These are phyloP conservation scores for Carcinoscorpius rotundicauda DNA, from an alignment of 1,140 invertebrate genomes.

Conservation along the genomic window DNA sequence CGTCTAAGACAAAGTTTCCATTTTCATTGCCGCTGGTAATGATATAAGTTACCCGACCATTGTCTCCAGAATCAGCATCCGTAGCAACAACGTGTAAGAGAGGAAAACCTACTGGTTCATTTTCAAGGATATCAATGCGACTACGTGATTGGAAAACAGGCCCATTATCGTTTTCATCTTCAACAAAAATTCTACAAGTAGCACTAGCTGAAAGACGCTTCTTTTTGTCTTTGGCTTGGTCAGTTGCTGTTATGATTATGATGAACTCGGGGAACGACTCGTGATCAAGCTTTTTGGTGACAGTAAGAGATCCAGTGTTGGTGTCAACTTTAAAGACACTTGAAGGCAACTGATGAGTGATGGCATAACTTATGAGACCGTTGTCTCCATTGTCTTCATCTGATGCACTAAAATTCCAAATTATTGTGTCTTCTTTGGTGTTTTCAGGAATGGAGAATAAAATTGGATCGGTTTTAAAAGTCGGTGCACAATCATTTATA, in stretches of 20 bases:
- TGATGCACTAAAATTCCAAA: constrained; percentile 74
- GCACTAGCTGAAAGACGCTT: constrained; percentile 58
- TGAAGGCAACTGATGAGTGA: constrained; percentile 53
- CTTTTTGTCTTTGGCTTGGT: constrained; percentile 53
- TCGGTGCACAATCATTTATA: constrained; percentile 83
- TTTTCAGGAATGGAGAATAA: constrained; percentile 63
- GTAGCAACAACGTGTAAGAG: constrained; percentile 67
- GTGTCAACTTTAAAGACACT: constrained; percentile 60
- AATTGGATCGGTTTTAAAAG: constrained; percentile 69
- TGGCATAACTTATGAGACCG: constrained; percentile 64
- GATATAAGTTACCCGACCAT: constrained; percentile 71
- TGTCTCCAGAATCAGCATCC: constrained; percentile 71
- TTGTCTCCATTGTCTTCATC: constrained; percentile 72
- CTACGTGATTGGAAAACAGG: constrained; percentile 55
- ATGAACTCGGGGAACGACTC: constrained; percentile 64
- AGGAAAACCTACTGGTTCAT: constrained; percentile 44
- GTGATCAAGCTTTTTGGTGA: constrained; percentile 61
- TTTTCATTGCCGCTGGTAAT: constrained; percentile 70
- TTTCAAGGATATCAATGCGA: constrained; percentile 36
- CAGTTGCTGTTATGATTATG: constrained; percentile 66
- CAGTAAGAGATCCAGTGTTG: constrained; percentile 61
- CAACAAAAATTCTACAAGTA: constrained; percentile 64
- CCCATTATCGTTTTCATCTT: constrained; percentile 76
- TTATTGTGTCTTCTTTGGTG: constrained; percentile 51
- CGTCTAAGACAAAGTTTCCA: constrained; percentile 61